Percentiles rank a stretch among this genome's conserved stretches.
These are phyloP conservation scores for Aulostomus chinensis DNA, from an alignment of 2,797 vertebrate genomes.

Conservation along the genomic window DNA sequence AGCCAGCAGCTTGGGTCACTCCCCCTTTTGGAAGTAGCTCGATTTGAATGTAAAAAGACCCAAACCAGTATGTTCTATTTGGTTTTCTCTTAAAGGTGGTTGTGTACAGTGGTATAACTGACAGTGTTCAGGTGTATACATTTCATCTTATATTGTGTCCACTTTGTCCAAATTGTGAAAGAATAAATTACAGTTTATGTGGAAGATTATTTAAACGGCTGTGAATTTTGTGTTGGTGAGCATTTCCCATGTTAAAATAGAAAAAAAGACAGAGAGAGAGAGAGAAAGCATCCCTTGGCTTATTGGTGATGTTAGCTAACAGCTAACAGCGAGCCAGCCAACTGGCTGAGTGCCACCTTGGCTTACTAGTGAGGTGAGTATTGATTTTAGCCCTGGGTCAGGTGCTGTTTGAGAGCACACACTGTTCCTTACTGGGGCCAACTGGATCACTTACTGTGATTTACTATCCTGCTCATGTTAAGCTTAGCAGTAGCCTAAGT, in stretches of 20 bases:
- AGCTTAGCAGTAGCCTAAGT: too few relatives aligned
- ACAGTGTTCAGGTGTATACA: slow-evolving; percentile 47
- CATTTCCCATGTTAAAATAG: slow-evolving; percentile 12
- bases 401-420: slow-evolving; percentile 11
- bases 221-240: slow-evolving; percentile 31
- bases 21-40: slow-evolving; percentile 54
- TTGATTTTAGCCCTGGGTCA: slow-evolving; percentile 13
- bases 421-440: neutral
- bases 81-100: slow-evolving; percentile 35
- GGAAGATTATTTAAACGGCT: slow-evolving; percentile 30
- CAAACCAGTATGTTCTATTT: slow-evolving; percentile 32
- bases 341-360: neutral
- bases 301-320: neutral
- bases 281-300: neutral
- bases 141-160: slow-evolving; percentile 27
- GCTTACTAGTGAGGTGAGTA: slow-evolving; percentile 16
- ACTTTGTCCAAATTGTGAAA: slow-evolving; percentile 59
- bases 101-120: slow-evolving; percentile 51
- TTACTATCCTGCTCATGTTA: too few relatives aligned
- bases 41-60: slow-evolving; percentile 69
- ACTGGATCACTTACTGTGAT: neutral
- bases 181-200: slow-evolving; percentile 62
- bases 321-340: too few relatives aligned
- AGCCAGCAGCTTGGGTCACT: slow-evolving; percentile 58
- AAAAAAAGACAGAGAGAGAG: neutral